These are phyloP conservation scores for Tenrec ecaudatus DNA, from an alignment of 2,113 vertebrate species.

Conservation along the genomic window DNA sequence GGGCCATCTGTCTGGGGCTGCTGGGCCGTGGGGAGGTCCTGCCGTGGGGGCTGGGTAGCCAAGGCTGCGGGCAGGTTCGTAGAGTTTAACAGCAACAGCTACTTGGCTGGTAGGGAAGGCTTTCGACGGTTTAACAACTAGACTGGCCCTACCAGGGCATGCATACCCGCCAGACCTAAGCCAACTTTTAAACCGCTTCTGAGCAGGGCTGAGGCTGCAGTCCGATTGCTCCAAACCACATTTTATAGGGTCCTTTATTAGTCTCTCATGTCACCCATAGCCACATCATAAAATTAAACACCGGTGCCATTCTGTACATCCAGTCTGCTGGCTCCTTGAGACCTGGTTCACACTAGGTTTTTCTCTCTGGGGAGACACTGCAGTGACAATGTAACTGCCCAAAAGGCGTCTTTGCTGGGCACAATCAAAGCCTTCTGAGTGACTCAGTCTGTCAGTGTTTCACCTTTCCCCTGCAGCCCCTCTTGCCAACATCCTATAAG, in stretches of 20 bases:
- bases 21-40: not conserved
- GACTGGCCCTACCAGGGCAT: not conserved
- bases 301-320: conserved; percentile 71
- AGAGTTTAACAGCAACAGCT: not conserved
- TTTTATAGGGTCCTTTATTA: conserved; percentile 79
- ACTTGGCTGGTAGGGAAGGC: not conserved
- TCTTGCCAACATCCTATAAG: not conserved
- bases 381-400: conserved; percentile 46
- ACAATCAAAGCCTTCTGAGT: not conserved
- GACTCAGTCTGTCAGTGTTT: not conserved
- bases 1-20: not conserved
- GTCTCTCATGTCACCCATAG: conserved; percentile 73
- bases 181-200: conserved; percentile 33
- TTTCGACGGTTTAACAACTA: not conserved
- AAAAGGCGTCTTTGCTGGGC: conserved; percentile 47
- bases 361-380: conserved; percentile 58
- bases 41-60: accelerated
- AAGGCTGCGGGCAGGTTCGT: not conserved
- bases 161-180: conserved; percentile 6
- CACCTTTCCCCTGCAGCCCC: not conserved
- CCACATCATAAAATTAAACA: conserved; percentile 81
- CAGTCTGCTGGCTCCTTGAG: conserved; percentile 67
- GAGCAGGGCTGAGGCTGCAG: conserved; percentile 34
- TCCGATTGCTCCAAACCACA: conserved; percentile 52
- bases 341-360: conserved; percentile 60